A percentile compares a stretch with the other conserved stretches of the same genome.
phyloP scores from a whole-genome alignment of 1,140 invertebrate species.

The Hypsibius dujardini region DNA sequence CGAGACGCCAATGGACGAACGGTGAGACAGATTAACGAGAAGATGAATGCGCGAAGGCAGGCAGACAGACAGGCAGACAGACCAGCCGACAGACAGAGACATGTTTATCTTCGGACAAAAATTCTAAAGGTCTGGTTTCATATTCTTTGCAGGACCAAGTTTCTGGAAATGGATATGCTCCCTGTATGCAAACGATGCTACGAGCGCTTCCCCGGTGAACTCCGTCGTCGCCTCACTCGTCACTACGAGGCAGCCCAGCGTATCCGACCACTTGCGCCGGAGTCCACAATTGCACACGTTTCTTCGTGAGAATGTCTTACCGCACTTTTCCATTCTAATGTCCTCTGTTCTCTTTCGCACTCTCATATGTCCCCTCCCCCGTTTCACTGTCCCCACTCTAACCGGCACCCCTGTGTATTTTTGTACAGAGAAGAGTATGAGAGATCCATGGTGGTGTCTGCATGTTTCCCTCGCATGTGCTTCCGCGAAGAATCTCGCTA shows the following conservation, averaged over 20 bases:
- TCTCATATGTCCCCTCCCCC: not conserved
- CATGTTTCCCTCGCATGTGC: constrained; percentile 14
- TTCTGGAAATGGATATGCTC: constrained; percentile 94
- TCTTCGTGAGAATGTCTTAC: constrained; percentile 8
- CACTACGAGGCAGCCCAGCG: constrained; percentile 30
- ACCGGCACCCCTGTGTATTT: not conserved
- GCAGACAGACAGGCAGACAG: too few relatives aligned
- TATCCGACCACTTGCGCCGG: not conserved
- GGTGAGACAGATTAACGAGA: constrained; percentile 36
- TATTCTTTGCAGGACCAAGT: constrained; percentile 54
- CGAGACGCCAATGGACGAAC: constrained; percentile 90
- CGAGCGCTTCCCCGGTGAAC: constrained; percentile 82
- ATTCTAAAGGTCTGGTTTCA: not conserved
- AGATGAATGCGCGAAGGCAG: too few relatives aligned
- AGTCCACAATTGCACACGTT: not conserved
- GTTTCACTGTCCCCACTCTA: not conserved
- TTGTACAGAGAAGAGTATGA: constrained; percentile 6
- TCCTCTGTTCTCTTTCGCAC: not conserved
- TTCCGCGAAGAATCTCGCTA: not conserved
- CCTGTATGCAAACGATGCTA: constrained; percentile 97
- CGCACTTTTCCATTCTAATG: not conserved
- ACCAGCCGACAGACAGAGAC: too few relatives aligned
- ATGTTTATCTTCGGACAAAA: too few relatives aligned
- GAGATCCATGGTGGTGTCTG: not conserved
- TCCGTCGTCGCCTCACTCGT: constrained; percentile 57